Percentiles rank a stretch among this genome's conserved stretches.
These are phyloP conservation scores for Chrysopilus asiliformis DNA, from an alignment of 2,888 invertebrate genomes.

Conservation along the genomic window DNA sequence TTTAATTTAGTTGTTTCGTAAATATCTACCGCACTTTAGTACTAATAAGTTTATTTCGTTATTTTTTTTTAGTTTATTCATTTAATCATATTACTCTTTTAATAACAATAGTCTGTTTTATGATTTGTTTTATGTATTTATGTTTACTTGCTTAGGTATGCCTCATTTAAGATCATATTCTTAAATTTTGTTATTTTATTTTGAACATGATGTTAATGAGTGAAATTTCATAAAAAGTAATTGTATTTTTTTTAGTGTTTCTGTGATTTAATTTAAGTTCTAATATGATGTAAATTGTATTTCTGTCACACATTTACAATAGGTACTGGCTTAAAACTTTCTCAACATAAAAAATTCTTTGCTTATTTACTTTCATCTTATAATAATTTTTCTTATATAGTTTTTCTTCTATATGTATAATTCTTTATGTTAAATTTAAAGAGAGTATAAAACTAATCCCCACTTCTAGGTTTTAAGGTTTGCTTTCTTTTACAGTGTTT, in stretches of 20 bases:
- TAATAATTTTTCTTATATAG: background rate
- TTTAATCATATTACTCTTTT: constrained; percentile 3
- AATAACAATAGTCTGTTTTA: constrained; percentile 1
- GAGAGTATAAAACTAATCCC: constrained; percentile 18
- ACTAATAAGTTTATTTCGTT: background rate
- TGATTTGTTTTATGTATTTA: constrained; percentile 6
- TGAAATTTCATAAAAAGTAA: too few relatives aligned
- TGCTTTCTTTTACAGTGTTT: constrained; percentile 1
- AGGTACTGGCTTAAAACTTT: constrained; percentile 15
- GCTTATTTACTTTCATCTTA: constrained; percentile 1
- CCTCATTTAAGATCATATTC: constrained; percentile 12
- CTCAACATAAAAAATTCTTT: constrained; percentile 6
- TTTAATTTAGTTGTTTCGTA: background rate
- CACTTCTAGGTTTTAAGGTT: constrained; percentile 10
- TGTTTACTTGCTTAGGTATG: constrained; percentile 15
- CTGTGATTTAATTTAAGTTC: constrained; percentile 6
- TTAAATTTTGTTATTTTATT: constrained; percentile 18
- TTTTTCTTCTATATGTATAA: background rate
- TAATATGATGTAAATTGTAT: constrained; percentile 7
- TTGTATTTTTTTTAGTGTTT: background rate
- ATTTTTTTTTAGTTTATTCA: too few relatives aligned
- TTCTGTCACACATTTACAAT: constrained; percentile 12
- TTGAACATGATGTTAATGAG: too few relatives aligned
- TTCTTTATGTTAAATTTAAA: constrained; percentile 12
- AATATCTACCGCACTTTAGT: background rate